Evolutionary conservation across 2,888 invertebrate genomes (phyloP), one percentile per base, ranked within the genome.

Genomic region (Platycheirus rosarum): DNA sequence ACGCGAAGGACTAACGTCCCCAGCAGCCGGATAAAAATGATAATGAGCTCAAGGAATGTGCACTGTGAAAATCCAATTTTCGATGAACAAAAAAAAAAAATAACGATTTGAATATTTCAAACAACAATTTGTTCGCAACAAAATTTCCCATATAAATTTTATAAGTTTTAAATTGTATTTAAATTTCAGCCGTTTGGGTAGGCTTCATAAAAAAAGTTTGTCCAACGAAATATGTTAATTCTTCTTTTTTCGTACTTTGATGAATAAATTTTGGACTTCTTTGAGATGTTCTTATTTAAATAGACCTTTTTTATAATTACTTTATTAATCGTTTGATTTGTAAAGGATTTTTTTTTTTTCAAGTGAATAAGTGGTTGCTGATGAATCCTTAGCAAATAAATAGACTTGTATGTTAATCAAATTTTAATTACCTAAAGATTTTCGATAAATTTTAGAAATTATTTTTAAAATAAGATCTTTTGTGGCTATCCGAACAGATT

Each of bases 41-140:
- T 70, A 77, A 77, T 70, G 70, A 69, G 69, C 32, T 65, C 49
- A 49, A 77, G 70, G 70, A 65, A 70, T 70, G 77, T 70, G 76
- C 29, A 32, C 63, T 65, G 57, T 65, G 65, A 42, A 65, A 63
- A 71, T 77, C 70, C 57, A 77, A 77, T 77, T 77, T 77, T 70
- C 44, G 71, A 65, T 53, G 71, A 71, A 71, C 51, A 71, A 32
- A 65, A 49, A 35, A 35, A 11, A 13, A 37, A 13, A 60, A 51
- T 44, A 44, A 44, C 71, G 71, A 77, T 77, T 71, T 77, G 66
- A 71, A 77, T 37, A 37, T 37, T 77, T 77, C 42, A 23, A 14
- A 70, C 48, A 37, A 44, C 49, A 65, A 70, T 32, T 57, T 57
- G 63, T 75, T 35, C n/a, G 8, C 14, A 46, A 20, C 9, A 40